These are phyloP conservation scores for Ennomos quercinarius DNA, from an alignment of 2,888 invertebrate species.

Conservation along the genomic window DNA sequence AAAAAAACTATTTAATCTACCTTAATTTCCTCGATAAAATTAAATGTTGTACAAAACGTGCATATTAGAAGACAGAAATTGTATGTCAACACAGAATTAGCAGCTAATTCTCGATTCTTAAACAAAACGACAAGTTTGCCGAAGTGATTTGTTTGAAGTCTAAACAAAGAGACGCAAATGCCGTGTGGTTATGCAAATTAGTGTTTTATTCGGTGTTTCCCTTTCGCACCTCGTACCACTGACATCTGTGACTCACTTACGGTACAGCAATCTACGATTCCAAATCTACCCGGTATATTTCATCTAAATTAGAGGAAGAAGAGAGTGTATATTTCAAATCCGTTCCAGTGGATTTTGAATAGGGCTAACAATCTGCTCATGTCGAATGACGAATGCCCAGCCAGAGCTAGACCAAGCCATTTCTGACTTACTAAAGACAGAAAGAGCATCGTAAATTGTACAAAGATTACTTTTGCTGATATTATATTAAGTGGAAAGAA, in stretches of 20 bases:
- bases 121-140: conserved; percentile 30
- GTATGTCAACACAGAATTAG: conserved; percentile 24
- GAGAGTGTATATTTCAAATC: too few relatives aligned
- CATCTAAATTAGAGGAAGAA: not conserved
- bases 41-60: not conserved
- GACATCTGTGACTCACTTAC: conserved; percentile 3
- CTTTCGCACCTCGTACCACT: conserved; percentile 32
- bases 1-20: not conserved
- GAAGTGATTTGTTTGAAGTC: conserved; percentile 38
- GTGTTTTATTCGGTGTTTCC: conserved; percentile 41
- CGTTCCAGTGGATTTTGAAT: too few relatives aligned
- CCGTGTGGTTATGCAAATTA: conserved; percentile 40
- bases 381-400: too few relatives aligned
- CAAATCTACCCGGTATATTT: not conserved
- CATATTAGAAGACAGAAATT: conserved; percentile 8
- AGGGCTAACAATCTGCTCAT: too few relatives aligned
- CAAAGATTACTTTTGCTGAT: too few relatives aligned
- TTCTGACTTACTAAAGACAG: too few relatives aligned
- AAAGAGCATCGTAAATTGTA: too few relatives aligned
- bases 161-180: conserved; percentile 37
- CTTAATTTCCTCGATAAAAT: not conserved
- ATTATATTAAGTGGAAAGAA: too few relatives aligned
- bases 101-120: conserved; percentile 31
- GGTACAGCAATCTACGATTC: not conserved
- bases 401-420: too few relatives aligned